Conservation (phyloP, 2,888 invertebrate genomes). For the Scaptomyza cyrtandrae region DNA sequence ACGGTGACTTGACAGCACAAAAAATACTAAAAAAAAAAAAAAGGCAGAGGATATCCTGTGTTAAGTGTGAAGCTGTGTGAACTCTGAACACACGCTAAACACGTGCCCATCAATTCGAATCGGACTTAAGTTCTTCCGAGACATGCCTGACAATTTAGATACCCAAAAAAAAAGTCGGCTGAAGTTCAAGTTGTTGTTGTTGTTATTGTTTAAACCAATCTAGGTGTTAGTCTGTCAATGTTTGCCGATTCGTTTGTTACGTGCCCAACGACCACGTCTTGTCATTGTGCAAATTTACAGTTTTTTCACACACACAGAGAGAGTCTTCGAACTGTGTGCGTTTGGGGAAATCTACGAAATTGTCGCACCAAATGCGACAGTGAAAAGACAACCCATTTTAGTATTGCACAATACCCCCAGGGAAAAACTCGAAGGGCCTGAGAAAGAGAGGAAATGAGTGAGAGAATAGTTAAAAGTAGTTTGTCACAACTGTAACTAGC, state of each 20-base stretch:
- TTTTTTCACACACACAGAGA: slow-evolving; percentile 26
- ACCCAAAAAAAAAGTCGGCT: slow-evolving; percentile 26
- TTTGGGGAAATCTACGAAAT: slow-evolving; percentile 73
- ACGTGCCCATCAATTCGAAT: slow-evolving; percentile 61
- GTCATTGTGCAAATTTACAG: slow-evolving; percentile 74
- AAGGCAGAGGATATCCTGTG: background rate
- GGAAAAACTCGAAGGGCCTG: too few relatives aligned
- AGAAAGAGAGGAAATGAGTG: background rate
- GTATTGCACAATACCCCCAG: slow-evolving; percentile 53
- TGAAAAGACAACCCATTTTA: slow-evolving; percentile 67
- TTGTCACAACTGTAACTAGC: slow-evolving; percentile 25
- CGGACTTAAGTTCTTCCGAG: slow-evolving; percentile 64
- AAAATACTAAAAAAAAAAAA: slow-evolving; percentile 8
- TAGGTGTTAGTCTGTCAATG: slow-evolving; percentile 62
- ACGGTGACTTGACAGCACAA: slow-evolving; percentile 59
- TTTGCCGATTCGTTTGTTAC: slow-evolving; percentile 55
- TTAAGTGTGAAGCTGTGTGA: slow-evolving; percentile 43
- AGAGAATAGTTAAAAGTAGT: slow-evolving; percentile 10
- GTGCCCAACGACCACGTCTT: slow-evolving; percentile 61
- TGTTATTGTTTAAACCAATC: slow-evolving; percentile 54
- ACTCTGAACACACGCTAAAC: slow-evolving; percentile 42
- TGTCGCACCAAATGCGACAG: slow-evolving; percentile 69
- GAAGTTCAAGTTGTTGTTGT: slow-evolving; percentile 16
- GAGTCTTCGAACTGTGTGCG: slow-evolving; percentile 31
- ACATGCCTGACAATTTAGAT: slow-evolving; percentile 49